These are phyloP conservation scores for Holacanthus passer DNA, from an alignment of 2,113 vertebrate species.

Conservation along the genomic window DNA sequence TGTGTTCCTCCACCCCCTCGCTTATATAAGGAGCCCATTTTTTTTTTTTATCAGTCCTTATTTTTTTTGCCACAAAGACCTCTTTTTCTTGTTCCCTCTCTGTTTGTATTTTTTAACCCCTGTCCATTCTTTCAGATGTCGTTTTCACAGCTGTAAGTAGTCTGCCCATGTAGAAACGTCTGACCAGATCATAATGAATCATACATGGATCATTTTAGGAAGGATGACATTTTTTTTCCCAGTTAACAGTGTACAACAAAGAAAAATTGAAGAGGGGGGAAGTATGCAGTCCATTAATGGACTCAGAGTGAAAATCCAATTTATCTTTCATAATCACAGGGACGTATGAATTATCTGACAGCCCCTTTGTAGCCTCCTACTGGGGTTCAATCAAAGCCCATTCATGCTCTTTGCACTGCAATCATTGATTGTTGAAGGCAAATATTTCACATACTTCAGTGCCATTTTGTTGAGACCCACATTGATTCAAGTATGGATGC, in stretches of 20 bases:
- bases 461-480: neutral
- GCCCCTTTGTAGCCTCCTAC: neutral
- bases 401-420: constrained; percentile 12
- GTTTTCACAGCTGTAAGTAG: constrained; percentile 59
- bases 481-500: constrained; percentile 8
- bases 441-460: constrained; percentile 4
- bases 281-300: constrained; percentile 30
- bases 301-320: constrained; percentile 40
- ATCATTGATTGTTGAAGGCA: constrained; percentile 34
- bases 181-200: neutral
- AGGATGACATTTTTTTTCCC: constrained; percentile 18
- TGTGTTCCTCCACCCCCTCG: constrained; percentile 50
- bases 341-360: constrained; percentile 4
- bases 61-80: constrained; percentile 45
- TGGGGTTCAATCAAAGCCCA: constrained; percentile 28
- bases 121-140: constrained; percentile 23
- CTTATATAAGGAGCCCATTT: constrained; percentile 67
- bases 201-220: neutral
- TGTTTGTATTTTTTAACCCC: constrained; percentile 20
- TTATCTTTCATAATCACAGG: constrained; percentile 21
- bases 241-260: neutral
- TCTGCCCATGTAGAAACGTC: constrained; percentile 22
- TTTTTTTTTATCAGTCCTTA: constrained; percentile 42
- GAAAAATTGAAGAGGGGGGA: neutral
- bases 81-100: constrained; percentile 23